Conservation (phyloP, 2,113 vertebrate genomes). For the Semnornis frantzii region DNA sequence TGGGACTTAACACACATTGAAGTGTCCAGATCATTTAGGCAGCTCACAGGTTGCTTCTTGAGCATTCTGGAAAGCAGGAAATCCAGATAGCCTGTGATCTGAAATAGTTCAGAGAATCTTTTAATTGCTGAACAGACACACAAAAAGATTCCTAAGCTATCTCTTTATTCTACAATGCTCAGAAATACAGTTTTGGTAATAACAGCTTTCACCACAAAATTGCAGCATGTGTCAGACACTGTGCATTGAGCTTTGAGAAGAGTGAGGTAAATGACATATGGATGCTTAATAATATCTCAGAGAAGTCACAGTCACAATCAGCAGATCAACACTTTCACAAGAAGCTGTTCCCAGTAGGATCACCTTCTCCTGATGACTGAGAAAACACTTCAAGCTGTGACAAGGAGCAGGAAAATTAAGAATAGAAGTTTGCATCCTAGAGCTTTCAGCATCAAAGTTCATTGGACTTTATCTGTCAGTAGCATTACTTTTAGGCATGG, state of each 20-base stretch:
- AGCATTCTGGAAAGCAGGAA: background rate
- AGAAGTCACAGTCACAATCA: constrained; percentile 39
- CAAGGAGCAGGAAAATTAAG: constrained; percentile 4
- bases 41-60: background rate
- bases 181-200: background rate
- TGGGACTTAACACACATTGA: background rate
- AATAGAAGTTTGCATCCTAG: background rate
- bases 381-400: constrained; percentile 25
- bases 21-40: background rate
- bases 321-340: constrained; percentile 44
- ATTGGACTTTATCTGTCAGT: background rate
- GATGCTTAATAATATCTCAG: constrained; percentile 21
- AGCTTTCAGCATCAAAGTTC: background rate
- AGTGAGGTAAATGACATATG: background rate
- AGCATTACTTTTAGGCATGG: background rate
- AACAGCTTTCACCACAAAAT: background rate
- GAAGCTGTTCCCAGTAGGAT: constrained; percentile 30
- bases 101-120: background rate
- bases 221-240: background rate
- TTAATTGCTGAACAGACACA: background rate
- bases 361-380: background rate
- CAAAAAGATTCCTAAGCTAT: background rate
- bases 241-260: background rate
- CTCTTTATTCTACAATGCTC: background rate
- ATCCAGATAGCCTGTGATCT: background rate